phyloP scores from a whole-genome alignment of 1,140 invertebrate genomes.

The Armadillidium nasatum region DNA sequence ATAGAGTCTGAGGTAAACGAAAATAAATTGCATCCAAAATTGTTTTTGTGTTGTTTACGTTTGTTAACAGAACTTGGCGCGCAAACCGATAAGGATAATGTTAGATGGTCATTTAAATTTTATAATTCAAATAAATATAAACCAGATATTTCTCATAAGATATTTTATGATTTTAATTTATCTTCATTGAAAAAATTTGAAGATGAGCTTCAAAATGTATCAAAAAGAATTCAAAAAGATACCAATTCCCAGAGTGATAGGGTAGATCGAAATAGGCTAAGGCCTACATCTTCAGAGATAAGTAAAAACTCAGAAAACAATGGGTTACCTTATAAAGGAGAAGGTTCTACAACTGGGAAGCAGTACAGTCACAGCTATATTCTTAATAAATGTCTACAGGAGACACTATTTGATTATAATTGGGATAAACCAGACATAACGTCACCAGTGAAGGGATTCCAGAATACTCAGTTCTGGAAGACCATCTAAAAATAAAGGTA shows the following conservation, averaged over 20 bases:
- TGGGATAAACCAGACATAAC: background rate
- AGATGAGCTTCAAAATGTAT: background rate
- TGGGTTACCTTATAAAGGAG: background rate
- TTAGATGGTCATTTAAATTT: slow-evolving; percentile 11
- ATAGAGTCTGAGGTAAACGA: background rate
- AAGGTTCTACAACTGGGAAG: background rate
- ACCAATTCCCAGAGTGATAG: background rate
- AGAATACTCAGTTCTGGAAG: background rate
- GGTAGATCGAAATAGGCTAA: background rate
- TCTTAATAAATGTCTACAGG: background rate
- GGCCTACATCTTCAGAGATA: background rate
- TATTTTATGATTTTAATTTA: background rate
- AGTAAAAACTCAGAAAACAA: background rate
- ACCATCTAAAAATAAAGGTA: background rate
- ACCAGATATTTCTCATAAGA: background rate
- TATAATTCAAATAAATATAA: background rate
- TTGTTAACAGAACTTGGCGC: background rate
- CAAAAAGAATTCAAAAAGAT: background rate
- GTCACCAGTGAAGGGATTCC: background rate
- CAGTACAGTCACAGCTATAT: background rate
- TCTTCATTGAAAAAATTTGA: background rate
- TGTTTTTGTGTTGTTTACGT: slow-evolving; percentile 1
- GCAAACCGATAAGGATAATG: background rate
- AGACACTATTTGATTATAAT: background rate
- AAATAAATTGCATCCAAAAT: background rate